These are phyloP conservation scores for Tachyglossus aculeatus DNA, from an alignment of 2,797 vertebrate genomes.

Conservation along the genomic window DNA sequence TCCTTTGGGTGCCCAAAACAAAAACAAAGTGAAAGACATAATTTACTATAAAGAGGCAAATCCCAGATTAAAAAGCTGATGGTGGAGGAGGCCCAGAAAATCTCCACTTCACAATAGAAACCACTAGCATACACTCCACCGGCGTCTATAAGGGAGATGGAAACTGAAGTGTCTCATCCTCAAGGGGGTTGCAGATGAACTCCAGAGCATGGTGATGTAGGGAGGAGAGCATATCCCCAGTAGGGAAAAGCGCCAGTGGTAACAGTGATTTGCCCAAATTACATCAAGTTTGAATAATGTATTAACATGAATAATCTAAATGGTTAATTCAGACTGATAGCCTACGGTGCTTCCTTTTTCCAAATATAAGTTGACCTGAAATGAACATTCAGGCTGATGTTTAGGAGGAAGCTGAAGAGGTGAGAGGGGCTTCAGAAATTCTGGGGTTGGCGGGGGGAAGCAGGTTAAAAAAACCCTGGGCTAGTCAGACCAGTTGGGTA, in stretches of 20 bases:
- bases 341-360: too few species aligned
- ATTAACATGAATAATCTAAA: too few species aligned
- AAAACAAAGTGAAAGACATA: slow-evolving; percentile 33
- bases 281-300: too few species aligned
- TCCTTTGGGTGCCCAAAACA: slow-evolving; percentile 31
- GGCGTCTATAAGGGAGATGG: slow-evolving; percentile 1
- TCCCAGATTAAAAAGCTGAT: slow-evolving; percentile 42
- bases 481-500: too few species aligned
- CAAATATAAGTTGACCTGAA: too few species aligned
- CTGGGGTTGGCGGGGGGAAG: too few species aligned
- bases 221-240: neutral
- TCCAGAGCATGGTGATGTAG: slow-evolving; percentile 9
- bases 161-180: neutral
- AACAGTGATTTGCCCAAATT: fast-evolving
- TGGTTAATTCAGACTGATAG: too few species aligned
- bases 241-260: neutral
- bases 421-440: too few species aligned
- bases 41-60: slow-evolving; percentile 45
- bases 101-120: slow-evolving; percentile 37
- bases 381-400: too few species aligned
- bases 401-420: too few species aligned
- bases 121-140: slow-evolving; percentile 4
- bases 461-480: too few species aligned
- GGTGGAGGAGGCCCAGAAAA: slow-evolving; percentile 13
- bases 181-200: slow-evolving; percentile 6